phyloP scores from a whole-genome alignment of 2,888 invertebrate genomes.

The Kryphioiulus occultus region DNA sequence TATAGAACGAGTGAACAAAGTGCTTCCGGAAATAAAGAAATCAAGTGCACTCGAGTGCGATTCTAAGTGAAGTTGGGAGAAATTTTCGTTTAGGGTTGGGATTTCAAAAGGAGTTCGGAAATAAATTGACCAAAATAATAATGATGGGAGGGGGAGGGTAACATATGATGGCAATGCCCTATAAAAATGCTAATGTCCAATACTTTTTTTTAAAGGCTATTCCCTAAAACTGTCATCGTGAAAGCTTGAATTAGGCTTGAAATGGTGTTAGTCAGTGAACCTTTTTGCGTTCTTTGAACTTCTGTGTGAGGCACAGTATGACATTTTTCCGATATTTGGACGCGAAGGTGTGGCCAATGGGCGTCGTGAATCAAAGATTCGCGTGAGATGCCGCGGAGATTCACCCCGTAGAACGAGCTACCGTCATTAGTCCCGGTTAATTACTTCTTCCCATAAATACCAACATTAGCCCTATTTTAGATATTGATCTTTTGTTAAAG shows the following conservation, averaged over 20 bases:
- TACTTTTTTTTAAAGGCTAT: too few relatives aligned
- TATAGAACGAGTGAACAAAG: constrained; percentile 38
- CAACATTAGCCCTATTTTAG: too few relatives aligned
- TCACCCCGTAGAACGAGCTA: background rate
- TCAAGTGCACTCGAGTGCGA: constrained; percentile 1
- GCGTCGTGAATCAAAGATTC: background rate
- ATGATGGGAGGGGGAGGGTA: background rate
- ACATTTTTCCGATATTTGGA: background rate
- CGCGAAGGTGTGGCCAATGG: background rate
- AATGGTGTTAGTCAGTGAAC: background rate
- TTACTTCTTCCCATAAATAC: background rate
- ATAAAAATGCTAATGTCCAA: background rate
- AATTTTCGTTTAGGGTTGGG: background rate
- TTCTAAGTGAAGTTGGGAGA: background rate
- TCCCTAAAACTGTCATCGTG: background rate
- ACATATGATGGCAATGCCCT: constrained; percentile 7
- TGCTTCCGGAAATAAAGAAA: background rate
- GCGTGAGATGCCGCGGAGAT: constrained; percentile 20
- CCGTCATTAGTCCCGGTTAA: background rate
- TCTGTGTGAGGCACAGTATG: background rate
- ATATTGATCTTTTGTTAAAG: too few relatives aligned
- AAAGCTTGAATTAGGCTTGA: background rate
- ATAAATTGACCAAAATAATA: background rate
- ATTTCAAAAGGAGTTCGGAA: background rate
- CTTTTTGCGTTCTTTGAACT: constrained; percentile 27